Base-by-base conservation (phyloP, 2,888 invertebrate genomes). In the Pasiphila rectangulata region DNA sequence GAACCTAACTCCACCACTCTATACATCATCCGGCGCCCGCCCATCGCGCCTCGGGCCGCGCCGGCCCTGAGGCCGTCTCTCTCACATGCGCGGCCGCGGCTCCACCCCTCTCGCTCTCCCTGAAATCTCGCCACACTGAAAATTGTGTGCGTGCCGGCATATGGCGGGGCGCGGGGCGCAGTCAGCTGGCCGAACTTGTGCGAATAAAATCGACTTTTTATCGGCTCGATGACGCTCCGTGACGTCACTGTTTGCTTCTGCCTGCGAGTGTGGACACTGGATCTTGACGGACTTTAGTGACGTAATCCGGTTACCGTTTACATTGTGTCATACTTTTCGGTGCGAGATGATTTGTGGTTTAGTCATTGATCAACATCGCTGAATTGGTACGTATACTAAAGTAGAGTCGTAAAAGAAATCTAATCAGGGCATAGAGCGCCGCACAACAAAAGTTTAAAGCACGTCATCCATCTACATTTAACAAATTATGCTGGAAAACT, bases 1-100 rank as follows among this genome's bases (percentile, higher is more conserved):
- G 92, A 92, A 87, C 91, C 90, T 92, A 92, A 92, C 92, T 92
- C 92, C 91, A 90, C 90, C 90, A 91, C 91, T 92, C 92, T 91
- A 92, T 92, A 92, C 92, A 92, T 92, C 92, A 92, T 91, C 90
- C 76, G 76, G 73, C 72, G 74, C 83, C 85, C 86, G 84, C 87
- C 90, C 89, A 89, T 86, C 79, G 83, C 79, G 83, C 75, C 74
- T 67, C 64, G 66, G 39, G 41, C 56, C 70, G 67, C 67, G 67
- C 67, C 64, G 72, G 63, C 65, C 62, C 58, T 78, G 74, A 61
- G 51, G 40, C 61, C 62, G 59, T 79, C 84, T 67, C 79, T 27
- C 65, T 84, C 76, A 46, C 69, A 46, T 76, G 1, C 46, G 5
- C 34, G 4, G 5, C 3, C 4, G 12, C 21, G 3, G 25, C 56